phyloP scores from a whole-genome alignment of 2,113 vertebrate species.

The human region GRCh38 chr9:35864501-35865000 shows the following conservation, averaged over 20 bases:
- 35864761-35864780: not conserved
- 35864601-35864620: not conserved
- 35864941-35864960: not conserved
- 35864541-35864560: not conserved
- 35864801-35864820: not conserved
- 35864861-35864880: not conserved
- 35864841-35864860: not conserved
- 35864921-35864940: conserved; percentile 1
- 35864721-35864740: not conserved
- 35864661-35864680: not conserved
- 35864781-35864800: not conserved
- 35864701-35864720: not conserved
- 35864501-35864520: not conserved
- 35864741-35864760: not conserved
- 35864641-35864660: not conserved
- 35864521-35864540: not conserved
- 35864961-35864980: conserved; percentile 40
- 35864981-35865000: conserved; percentile 67
- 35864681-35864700: not conserved
- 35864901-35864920: not conserved
- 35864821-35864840: not conserved
- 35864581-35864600: not conserved
- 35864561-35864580: not conserved
- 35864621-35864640: not conserved
- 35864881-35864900: not conserved